Evolutionary conservation across 2,113 vertebrate genomes (phyloP).

Genomic region (Pachypanchax playfairii): DNA sequence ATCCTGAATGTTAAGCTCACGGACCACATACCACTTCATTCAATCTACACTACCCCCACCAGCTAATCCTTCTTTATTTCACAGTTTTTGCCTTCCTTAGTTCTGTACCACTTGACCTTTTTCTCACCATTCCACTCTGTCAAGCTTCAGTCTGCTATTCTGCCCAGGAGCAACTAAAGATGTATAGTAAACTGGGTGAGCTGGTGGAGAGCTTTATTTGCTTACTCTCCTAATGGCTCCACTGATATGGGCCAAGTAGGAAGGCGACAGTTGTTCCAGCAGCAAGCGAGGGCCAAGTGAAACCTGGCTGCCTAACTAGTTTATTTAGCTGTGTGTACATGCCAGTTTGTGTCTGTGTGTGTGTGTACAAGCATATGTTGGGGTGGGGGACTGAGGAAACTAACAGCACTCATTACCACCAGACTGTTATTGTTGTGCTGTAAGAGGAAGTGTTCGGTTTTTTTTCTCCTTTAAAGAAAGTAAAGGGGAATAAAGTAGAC

Average conservation of each 20-base stretch:
- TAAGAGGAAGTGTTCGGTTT: constrained; percentile 17
- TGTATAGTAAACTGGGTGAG: constrained; percentile 19
- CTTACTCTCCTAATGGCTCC: constrained; percentile 46
- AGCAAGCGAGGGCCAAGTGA: constrained; percentile 57
- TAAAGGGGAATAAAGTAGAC: constrained; percentile 21
- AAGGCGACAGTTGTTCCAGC: constrained; percentile 72
- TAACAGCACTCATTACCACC: constrained; percentile 53
- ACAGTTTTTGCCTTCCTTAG: background rate
- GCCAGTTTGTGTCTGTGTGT: constrained; percentile 9
- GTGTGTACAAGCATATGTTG: background rate
- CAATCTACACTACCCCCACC: background rate
- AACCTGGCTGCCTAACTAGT: constrained; percentile 52
- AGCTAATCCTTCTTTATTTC: background rate
- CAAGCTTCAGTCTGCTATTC: background rate
- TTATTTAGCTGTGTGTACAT: constrained; percentile 23
- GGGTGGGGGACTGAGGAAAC: constrained; percentile 39
- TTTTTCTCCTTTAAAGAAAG: constrained; percentile 12
- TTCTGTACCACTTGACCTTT: constrained; percentile 13
- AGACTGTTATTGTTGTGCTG: constrained; percentile 57
- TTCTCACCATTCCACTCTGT: constrained; percentile 5
- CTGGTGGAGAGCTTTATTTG: constrained; percentile 49
- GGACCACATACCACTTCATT: background rate
- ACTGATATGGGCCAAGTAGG: constrained; percentile 66
- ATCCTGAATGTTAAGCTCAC: background rate
- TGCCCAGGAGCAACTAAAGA: constrained; percentile 7